Percentiles rank a stretch among this genome's conserved stretches.
These are phyloP conservation scores for Scalopus aquaticus DNA, from an alignment of 2,113 vertebrate species.

Conservation along the genomic window DNA sequence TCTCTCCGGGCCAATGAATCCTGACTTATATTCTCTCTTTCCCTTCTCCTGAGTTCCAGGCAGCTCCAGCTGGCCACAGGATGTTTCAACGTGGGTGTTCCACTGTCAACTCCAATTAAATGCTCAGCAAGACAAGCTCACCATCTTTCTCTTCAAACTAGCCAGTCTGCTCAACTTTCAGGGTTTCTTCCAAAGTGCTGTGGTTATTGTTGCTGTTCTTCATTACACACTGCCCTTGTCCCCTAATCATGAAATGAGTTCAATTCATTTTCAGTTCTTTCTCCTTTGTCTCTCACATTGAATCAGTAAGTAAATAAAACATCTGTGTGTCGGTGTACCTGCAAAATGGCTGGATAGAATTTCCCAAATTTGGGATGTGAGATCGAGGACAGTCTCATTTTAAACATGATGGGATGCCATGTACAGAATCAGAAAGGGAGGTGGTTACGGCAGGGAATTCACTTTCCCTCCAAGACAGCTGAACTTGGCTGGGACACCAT, in stretches of 20 bases:
- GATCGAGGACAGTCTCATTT: neutral
- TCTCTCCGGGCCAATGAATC: neutral
- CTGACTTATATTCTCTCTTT: conserved; percentile 50
- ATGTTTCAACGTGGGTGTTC: conserved; percentile 70
- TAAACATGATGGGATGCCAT: neutral
- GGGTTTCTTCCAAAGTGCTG: neutral
- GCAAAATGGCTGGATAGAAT: neutral
- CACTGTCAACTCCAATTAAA: conserved; percentile 70
- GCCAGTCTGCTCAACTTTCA: conserved; percentile 32
- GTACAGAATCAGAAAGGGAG: neutral
- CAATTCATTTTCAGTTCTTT: neutral
- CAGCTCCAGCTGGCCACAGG: conserved; percentile 70
- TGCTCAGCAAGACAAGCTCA: conserved; percentile 48
- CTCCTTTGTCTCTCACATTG: neutral
- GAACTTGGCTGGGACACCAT: neutral
- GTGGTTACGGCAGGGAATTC: neutral
- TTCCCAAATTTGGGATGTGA: neutral
- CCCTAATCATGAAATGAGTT: neutral
- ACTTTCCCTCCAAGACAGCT: neutral
- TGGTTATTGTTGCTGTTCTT: neutral
- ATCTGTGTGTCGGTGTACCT: neutral
- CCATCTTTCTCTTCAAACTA: conserved; percentile 60
- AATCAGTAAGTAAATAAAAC: neutral
- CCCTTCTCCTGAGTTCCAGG: conserved; percentile 38
- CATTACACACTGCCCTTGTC: neutral